Evolutionary conservation across 2,888 invertebrate genomes (phyloP), one percentile per base, ranked within the genome.

Genomic region (Clunio marinus): DNA sequence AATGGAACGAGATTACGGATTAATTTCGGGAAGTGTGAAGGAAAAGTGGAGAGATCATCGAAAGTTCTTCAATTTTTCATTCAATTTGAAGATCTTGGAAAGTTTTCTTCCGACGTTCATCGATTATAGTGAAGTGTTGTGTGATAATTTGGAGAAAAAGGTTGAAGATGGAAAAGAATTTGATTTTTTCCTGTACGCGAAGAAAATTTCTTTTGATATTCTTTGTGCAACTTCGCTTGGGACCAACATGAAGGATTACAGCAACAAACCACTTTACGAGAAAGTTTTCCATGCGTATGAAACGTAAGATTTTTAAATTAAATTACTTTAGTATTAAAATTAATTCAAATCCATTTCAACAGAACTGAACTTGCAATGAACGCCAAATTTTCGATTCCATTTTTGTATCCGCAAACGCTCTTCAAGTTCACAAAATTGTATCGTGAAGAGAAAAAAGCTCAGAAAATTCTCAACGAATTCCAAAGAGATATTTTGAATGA

Each of bases 1-100:
- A 13, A 55, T 55, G 55, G 55, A 55, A 7, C 55, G 55, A 4
- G 24, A 55, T 24, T 20, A 22, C n/a, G 55, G 55, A 4, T 13
- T 55, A 22, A 55, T 55, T 15, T 17, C 55, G 2, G 55, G 17
- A 4, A 22, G 22, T 7, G 10, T 24, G 4, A 55, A 17, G 17
- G 10, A 17, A 8, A 55, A 55, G 55, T 55, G 55, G 55, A 55
- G 17, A 22, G 55, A 55, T 7, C 55, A 55, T 55, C 55, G 55
- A 3, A 55, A 55, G 24, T 22, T 55, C 24, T 55, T 55, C 24
- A 55, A 55, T 17, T 22, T 22, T 17, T 55, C 55, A 5, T 55
- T 55, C 55, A 55, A 13, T 13, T 13, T 55, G 22, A 55, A 55
- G 17, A 55, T 22, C 5, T 13, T 55, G 3, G 55, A 55, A 13